Evolutionary conservation across 2,797 vertebrate species (phyloP).

Genomic region (Ptychadena robeensis): DNA sequence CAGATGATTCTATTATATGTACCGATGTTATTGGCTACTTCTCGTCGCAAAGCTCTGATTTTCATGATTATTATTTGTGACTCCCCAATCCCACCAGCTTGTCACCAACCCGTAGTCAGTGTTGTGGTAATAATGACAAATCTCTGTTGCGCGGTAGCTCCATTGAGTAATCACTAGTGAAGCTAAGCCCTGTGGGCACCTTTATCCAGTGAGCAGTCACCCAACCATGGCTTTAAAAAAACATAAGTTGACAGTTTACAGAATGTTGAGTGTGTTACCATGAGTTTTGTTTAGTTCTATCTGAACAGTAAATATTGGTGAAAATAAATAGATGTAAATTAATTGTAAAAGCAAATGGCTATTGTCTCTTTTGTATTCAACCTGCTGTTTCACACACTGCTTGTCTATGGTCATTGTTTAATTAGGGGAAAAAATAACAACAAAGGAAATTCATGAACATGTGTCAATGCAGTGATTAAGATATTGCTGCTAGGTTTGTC

Average conservation of each 20-base stretch:
- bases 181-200: not conserved
- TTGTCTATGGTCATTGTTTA: constrained; percentile 11
- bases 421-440: not conserved
- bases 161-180: not conserved
- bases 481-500: not conserved
- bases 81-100: not conserved
- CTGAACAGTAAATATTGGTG: not conserved
- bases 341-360: not conserved
- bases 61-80: not conserved
- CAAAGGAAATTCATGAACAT: not conserved
- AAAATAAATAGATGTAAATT: not conserved
- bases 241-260: no score
- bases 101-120: not conserved
- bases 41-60: not conserved
- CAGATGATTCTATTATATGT: no score
- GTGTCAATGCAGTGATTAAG: not conserved
- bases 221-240: no score
- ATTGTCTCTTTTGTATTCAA: constrained; percentile 12
- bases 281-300: not conserved
- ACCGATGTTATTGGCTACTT: no score
- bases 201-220: not conserved
- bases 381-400: not conserved
- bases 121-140: not conserved
- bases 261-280: not conserved
- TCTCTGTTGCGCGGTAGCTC: not conserved